phyloP scores from a whole-genome alignment of 1,140 invertebrate species.

The Danaus melanippus region DNA sequence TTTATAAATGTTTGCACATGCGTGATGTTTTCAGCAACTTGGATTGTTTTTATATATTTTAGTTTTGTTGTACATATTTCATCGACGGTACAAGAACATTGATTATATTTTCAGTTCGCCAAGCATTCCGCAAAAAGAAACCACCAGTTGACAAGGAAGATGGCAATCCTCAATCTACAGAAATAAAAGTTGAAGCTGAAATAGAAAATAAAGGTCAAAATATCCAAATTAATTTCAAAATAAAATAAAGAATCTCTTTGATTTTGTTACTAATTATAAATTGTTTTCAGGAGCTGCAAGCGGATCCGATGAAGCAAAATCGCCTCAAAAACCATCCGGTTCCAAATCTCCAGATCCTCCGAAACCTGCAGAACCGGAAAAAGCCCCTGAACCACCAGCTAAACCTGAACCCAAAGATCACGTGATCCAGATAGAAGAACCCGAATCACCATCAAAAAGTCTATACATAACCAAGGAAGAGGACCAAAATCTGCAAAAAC shows the following conservation, averaged over 20 bases:
- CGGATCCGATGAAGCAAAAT: conserved; percentile 2
- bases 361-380: conserved; percentile 14
- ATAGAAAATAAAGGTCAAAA: conserved; percentile 57
- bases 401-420: conserved; percentile 38
- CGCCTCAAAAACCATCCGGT: conserved; percentile 7
- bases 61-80: no score
- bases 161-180: conserved; percentile 41
- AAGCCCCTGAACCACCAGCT: conserved; percentile 13
- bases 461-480: conserved; percentile 57
- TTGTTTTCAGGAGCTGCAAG: conserved; percentile 3
- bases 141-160: conserved; percentile 69
- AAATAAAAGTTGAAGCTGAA: conserved; percentile 61
- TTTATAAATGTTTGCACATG: conserved; percentile 1
- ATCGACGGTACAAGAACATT: no score
- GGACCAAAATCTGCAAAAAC: conserved; percentile 48
- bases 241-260: no score
- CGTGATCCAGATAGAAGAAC: conserved; percentile 55
- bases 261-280: neutral
- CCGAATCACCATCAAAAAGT: conserved; percentile 41
- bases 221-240: conserved; percentile 5
- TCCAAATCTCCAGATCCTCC: conserved; percentile 1
- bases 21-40: neutral
- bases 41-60: neutral
- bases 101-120: conserved; percentile 8
- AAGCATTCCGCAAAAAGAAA: conserved; percentile 60